Evolutionary conservation across 23 tunicate genomes (phyloP), one percentile per base, ranked within the genome.

Genomic region (Oikopleura vanhoeffeni): DNA sequence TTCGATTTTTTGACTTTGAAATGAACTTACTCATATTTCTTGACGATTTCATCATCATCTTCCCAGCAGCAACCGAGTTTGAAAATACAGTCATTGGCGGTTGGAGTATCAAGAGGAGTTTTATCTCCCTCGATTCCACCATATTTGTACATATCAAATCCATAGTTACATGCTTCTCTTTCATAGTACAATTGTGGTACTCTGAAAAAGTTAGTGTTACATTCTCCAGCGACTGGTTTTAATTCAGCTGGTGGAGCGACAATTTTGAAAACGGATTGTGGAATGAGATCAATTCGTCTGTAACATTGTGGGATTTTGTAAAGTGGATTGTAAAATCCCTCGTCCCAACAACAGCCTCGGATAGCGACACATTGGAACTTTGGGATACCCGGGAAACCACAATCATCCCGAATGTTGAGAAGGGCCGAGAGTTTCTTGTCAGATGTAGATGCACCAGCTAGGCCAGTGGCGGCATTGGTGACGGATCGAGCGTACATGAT

Each of bases 271-370:
- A 85, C 85, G 57, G 87, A 83, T 0, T 67, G 49, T 2, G 84
- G 79, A 38, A 71, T 40, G 39, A 89, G 87, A 35, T 91, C 99
- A 42, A 87, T 91, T 58, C 83, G 84, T 39, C 67, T 75, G 87
- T 76, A 95, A 85, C 99, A 95, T 60, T 95, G 99, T 8, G 99
- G 89, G n/a, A 95, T 87, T 84, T 89, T 83, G 82, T 85, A 42
- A 84, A 0, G 92, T 84, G 0, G 92, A 84, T 71, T 71, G 79
- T 71, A 71, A 2, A 32, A 18, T 41, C 84, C 57, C 0, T 40
- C 91, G 41, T 95, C 99, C 99, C 99, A 95, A 76, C 99, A 95
- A 86, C 99, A 95, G 41, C 99, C 99, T 27, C 99, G 87, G 57
- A 95, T 85, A n/a, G 99, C 99, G n/a, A 91, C 92, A 85, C 99